Evolutionary conservation across 35 echinoderm and acorn worm species (phyloP).

Genomic region (Lytechinus variegatus): DNA sequence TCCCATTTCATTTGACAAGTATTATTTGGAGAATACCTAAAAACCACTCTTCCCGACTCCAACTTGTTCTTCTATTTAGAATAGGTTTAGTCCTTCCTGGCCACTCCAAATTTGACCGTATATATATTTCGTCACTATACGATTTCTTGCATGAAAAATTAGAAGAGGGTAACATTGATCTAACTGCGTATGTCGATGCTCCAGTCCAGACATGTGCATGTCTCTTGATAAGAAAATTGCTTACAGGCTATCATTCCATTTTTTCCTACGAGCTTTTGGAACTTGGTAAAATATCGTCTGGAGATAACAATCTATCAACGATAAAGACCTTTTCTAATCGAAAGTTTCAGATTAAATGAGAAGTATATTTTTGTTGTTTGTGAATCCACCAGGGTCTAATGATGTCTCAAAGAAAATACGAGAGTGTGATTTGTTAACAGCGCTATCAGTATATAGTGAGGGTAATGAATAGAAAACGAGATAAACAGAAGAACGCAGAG

Average conservation of each 20-base stretch:
- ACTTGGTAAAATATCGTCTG: too few species aligned
- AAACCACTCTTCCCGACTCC: neutral
- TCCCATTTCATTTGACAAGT: neutral
- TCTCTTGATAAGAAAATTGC: neutral
- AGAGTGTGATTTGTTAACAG: neutral
- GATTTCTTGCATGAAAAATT: neutral
- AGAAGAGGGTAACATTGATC: neutral
- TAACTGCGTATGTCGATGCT: neutral
- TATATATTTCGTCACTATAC: neutral
- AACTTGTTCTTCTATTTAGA: neutral
- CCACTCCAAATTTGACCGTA: neutral
- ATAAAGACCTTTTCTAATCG: neutral
- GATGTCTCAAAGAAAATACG: neutral
- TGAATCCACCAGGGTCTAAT: neutral
- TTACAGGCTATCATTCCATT: neutral
- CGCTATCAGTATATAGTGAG: neutral
- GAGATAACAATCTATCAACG: too few species aligned
- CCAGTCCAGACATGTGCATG: neutral
- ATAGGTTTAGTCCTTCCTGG: neutral
- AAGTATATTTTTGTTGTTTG: neutral
- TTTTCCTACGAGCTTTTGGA: neutral
- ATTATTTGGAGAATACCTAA: neutral
- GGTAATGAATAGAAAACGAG: slow-evolving; percentile 18
- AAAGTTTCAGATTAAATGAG: neutral
- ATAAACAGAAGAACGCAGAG: neutral